Evolutionary conservation across 2,888 invertebrate genomes (phyloP).

Genomic region (Aspidiotus destructor): DNA sequence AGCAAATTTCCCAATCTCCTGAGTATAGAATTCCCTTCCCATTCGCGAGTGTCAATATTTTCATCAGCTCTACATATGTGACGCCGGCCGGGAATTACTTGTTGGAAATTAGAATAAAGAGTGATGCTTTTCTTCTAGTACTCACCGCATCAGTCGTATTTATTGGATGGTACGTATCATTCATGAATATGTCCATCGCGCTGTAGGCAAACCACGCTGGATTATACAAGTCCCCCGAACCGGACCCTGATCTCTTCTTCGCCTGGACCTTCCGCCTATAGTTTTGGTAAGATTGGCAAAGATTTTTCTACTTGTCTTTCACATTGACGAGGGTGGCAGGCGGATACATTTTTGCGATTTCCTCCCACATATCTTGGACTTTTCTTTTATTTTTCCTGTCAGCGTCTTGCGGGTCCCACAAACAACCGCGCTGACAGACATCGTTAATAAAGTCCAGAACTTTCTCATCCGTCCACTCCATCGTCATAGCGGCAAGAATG

Average conservation of each 20-base stretch:
- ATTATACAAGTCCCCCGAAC: background rate
- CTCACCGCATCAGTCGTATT: slow-evolving; percentile 12
- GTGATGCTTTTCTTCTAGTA: too few species aligned
- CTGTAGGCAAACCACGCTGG: slow-evolving; percentile 7
- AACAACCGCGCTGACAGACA: background rate
- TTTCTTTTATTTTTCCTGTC: background rate
- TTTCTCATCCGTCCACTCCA: background rate
- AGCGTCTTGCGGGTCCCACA: background rate
- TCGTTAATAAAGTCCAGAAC: background rate
- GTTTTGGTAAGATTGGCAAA: background rate
- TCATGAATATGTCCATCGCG: background rate
- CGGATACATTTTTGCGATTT: background rate
- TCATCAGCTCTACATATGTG: too few species aligned
- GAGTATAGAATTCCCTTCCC: too few species aligned
- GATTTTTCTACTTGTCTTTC: background rate
- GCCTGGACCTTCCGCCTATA: background rate
- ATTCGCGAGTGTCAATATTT: too few species aligned
- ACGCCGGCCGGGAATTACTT: too few species aligned
- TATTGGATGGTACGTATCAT: background rate
- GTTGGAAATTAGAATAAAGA: too few species aligned
- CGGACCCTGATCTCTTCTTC: background rate
- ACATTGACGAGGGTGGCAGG: background rate
- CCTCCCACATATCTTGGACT: background rate
- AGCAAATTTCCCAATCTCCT: too few species aligned
- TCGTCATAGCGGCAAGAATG: too few species aligned